A percentile compares a stretch with the other conserved stretches of the same genome.
These are phyloP conservation scores for Heterohyrax brucei DNA, from an alignment of 2,797 vertebrate genomes.

Conservation along the genomic window DNA sequence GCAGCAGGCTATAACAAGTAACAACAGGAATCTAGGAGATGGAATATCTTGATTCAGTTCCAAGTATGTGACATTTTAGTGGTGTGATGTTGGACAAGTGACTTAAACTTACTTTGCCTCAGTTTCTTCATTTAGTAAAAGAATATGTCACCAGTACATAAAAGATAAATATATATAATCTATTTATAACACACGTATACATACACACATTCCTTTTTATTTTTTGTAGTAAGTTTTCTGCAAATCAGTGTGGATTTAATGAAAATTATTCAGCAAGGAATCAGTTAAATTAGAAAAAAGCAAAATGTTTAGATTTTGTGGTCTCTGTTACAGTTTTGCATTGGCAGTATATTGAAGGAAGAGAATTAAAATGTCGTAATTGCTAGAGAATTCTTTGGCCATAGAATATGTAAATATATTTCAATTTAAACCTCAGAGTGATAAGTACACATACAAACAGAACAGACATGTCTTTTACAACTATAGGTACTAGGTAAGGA, in stretches of 20 bases:
- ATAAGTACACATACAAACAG: not conserved
- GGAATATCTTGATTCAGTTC: too few relatives aligned
- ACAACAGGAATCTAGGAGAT: too few relatives aligned
- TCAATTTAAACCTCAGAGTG: not conserved
- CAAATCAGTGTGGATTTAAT: not conserved
- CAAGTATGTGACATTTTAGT: not conserved
- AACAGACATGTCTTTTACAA: not conserved
- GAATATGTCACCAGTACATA: not conserved
- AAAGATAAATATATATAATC: not conserved
- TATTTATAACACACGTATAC: not conserved
- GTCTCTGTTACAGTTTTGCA: not conserved
- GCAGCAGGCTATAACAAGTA: too few relatives aligned
- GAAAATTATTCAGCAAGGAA: not conserved
- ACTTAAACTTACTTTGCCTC: too few relatives aligned
- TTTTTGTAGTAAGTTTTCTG: not conserved
- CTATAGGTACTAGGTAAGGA: not conserved
- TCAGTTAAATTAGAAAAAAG: not conserved
- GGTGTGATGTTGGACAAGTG: too few relatives aligned
- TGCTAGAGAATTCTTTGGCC: not conserved
- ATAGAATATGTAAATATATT: not conserved
- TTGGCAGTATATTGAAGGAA: not conserved
- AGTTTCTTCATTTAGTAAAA: not conserved
- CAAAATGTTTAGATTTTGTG: conserved; percentile 10
- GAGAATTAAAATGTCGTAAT: not conserved
- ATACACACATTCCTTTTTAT: not conserved